Conservation (phyloP, 2,888 invertebrate genomes). For the Anorthoa munda region DNA sequence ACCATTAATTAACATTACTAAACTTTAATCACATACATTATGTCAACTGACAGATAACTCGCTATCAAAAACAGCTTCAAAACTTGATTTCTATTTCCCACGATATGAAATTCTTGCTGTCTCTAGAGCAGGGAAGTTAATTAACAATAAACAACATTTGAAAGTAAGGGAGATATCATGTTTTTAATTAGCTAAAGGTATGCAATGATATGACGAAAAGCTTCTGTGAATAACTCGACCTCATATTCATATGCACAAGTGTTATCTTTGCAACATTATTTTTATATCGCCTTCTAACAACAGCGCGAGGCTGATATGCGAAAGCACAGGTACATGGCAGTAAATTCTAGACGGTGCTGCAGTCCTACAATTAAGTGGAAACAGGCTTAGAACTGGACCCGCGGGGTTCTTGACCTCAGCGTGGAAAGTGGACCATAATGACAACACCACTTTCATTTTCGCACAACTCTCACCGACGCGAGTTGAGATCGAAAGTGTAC, state of each 20-base stretch:
- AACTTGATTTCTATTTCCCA: conserved; percentile 57
- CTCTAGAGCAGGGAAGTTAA: conserved; percentile 31
- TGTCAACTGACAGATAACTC: conserved; percentile 23
- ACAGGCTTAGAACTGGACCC: conserved; percentile 79
- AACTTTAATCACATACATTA: conserved; percentile 41
- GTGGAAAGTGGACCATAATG: conserved; percentile 90
- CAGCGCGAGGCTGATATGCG: conserved; percentile 17
- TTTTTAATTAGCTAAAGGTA: conserved; percentile 37
- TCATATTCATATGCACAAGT: conserved; percentile 24
- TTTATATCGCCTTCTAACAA: conserved; percentile 17
- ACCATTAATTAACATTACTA: conserved; percentile 38
- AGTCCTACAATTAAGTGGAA: conserved; percentile 80
- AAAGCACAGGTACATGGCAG: conserved; percentile 22
- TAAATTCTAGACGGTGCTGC: conserved; percentile 64
- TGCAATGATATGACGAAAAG: conserved; percentile 33
- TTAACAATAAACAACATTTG: conserved; percentile 35
- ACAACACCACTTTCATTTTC: conserved; percentile 92
- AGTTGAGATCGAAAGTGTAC: conserved; percentile 90
- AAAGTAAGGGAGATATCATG: conserved; percentile 44
- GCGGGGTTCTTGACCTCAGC: conserved; percentile 86
- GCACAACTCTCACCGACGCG: conserved; percentile 90
- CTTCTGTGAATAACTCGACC: conserved; percentile 32
- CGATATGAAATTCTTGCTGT: conserved; percentile 36
- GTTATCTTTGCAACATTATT: conserved; percentile 36
- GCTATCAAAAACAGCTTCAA: conserved; percentile 24